These are phyloP conservation scores for Anoplophora glabripennis DNA, from an alignment of 1,140 invertebrate species.

Conservation along the genomic window DNA sequence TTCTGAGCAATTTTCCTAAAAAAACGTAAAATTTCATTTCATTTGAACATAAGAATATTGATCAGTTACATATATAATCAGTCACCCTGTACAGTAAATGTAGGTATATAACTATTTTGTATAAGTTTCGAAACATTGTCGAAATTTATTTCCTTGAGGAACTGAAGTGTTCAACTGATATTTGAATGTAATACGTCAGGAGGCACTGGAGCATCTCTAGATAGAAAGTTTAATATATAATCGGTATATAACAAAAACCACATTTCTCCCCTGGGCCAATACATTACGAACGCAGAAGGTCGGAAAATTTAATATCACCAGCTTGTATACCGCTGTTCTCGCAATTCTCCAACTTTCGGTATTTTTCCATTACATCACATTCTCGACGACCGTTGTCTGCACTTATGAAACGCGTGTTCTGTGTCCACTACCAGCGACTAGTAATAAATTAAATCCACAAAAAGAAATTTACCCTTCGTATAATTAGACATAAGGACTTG, in stretches of 20 bases:
- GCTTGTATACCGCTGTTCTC: conserved; percentile 42
- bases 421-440: conserved; percentile 28
- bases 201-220: too few relatives aligned
- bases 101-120: too few relatives aligned
- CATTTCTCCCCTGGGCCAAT: conserved; percentile 39
- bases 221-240: conserved; percentile 33
- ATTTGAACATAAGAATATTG: too few relatives aligned
- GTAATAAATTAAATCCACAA: conserved; percentile 25
- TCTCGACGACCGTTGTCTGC: conserved; percentile 29
- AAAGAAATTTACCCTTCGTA: conserved; percentile 27
- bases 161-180: too few relatives aligned
- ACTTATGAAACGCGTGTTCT: conserved; percentile 41
- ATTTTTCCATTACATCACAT: conserved; percentile 46
- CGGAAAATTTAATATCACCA: conserved; percentile 49
- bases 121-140: too few relatives aligned
- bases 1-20: too few relatives aligned
- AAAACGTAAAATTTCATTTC: too few relatives aligned
- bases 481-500: conserved; percentile 33
- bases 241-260: conserved; percentile 36
- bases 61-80: too few relatives aligned
- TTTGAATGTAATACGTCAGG: too few relatives aligned
- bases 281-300: conserved; percentile 46
- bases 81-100: too few relatives aligned
- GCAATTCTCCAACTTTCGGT: conserved; percentile 43
- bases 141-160: too few relatives aligned